These are phyloP conservation scores for Hermetia illucens DNA, from an alignment of 1,140 invertebrate genomes.

Conservation along the genomic window DNA sequence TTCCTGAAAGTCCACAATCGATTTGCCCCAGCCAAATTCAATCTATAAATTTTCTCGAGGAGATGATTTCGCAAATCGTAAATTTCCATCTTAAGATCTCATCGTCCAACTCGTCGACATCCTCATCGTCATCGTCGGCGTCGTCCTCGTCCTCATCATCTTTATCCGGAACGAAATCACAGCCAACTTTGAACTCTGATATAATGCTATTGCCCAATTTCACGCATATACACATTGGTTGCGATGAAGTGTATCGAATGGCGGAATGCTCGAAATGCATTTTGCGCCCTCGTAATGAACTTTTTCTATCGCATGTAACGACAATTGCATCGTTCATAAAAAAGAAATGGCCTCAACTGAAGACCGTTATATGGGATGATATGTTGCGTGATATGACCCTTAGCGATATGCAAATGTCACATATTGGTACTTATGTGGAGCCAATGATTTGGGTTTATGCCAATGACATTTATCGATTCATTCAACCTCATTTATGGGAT, in stretches of 20 bases:
- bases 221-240: constrained; percentile 63
- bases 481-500: constrained; percentile 47
- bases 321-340: constrained; percentile 46
- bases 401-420: constrained; percentile 46
- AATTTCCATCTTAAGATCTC: constrained; percentile 17
- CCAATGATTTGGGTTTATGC: constrained; percentile 78
- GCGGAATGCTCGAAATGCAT: constrained; percentile 64
- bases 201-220: constrained; percentile 18
- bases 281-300: constrained; percentile 35
- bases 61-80: constrained; percentile 73
- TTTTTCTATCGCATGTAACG: constrained; percentile 60
- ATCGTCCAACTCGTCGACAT: not conserved
- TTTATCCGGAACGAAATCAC: not conserved
- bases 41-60: constrained; percentile 52
- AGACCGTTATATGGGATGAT: constrained; percentile 88
- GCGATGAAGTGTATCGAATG: constrained; percentile 72
- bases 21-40: constrained; percentile 66
- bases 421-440: constrained; percentile 62
- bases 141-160: no score
- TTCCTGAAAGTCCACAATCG: constrained; percentile 59
- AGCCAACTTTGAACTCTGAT: not conserved
- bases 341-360: constrained; percentile 45
- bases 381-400: constrained; percentile 70
- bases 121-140: not conserved
- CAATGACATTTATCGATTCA: constrained; percentile 41